Evolutionary conservation across 2,113 vertebrate genomes (phyloP).

Genomic region (Trogon surrucura): DNA sequence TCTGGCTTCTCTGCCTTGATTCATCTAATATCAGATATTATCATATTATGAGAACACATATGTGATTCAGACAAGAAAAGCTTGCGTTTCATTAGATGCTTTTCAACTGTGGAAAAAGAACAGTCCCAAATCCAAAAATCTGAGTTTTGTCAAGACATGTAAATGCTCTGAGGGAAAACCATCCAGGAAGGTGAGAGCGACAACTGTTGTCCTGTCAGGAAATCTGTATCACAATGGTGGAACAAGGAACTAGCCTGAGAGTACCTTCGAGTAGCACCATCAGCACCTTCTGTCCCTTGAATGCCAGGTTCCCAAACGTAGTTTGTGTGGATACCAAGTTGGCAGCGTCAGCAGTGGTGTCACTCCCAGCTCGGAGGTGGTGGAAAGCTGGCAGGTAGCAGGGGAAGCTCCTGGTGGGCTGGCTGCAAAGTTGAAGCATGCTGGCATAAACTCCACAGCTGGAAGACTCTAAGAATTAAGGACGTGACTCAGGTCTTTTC

Average conservation of each 20-base stretch:
- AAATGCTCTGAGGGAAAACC: neutral
- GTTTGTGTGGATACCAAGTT: neutral
- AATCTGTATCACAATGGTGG: neutral
- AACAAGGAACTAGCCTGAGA: neutral
- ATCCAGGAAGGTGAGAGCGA: neutral
- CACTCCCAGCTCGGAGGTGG: neutral
- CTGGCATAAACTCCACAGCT: neutral
- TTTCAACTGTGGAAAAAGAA: neutral
- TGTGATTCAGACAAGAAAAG: neutral
- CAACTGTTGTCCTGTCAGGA: neutral
- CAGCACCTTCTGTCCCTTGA: neutral
- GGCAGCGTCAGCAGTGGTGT: neutral
- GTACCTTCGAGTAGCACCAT: neutral
- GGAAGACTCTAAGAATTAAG: neutral
- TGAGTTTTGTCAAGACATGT: neutral
- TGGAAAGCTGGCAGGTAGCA: neutral
- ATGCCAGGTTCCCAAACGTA: neutral
- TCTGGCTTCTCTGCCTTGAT: constrained; percentile 4
- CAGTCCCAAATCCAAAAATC: neutral
- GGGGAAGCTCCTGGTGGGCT: neutral
- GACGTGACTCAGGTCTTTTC: neutral
- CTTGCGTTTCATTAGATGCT: neutral
- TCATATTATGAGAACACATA: neutral
- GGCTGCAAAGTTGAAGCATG: neutral
- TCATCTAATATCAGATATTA: neutral